phyloP scores from a whole-genome alignment of 2,888 invertebrate genomes.

The Globia sparganii region DNA sequence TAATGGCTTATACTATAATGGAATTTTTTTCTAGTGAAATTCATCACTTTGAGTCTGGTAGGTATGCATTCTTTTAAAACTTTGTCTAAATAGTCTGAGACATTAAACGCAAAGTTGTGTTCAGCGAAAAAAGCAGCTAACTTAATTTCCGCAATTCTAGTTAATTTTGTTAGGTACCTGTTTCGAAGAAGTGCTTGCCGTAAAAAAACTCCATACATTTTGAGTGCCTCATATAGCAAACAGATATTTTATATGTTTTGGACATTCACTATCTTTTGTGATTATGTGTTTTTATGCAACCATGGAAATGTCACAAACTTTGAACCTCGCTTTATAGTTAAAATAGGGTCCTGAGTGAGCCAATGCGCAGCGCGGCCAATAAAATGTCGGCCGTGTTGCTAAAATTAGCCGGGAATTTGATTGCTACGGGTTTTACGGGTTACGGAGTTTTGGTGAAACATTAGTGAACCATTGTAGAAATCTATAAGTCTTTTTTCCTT shows the following conservation, averaged over 20 bases:
- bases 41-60: neutral
- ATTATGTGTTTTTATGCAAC: no score
- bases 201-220: neutral
- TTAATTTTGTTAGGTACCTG: neutral
- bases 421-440: no score
- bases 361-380: no score
- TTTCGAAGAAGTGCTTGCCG: neutral
- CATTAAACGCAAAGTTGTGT: neutral
- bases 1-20: neutral
- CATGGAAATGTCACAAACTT: neutral
- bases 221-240: neutral
- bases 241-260: neutral
- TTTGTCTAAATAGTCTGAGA: neutral
- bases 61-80: neutral
- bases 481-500: no score
- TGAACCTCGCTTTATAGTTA: conserved; percentile 1
- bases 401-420: no score
- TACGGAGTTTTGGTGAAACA: no score
- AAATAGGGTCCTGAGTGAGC: no score
- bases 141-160: conserved; percentile 1
- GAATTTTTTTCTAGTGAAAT: neutral
- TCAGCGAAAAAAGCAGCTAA: neutral
- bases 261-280: no score
- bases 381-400: no score
- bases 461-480: no score